Percentiles rank a stretch among this genome's conserved stretches.
phyloP scores from a whole-genome alignment of 2,888 invertebrate genomes.

The Pegoplata infirma region DNA sequence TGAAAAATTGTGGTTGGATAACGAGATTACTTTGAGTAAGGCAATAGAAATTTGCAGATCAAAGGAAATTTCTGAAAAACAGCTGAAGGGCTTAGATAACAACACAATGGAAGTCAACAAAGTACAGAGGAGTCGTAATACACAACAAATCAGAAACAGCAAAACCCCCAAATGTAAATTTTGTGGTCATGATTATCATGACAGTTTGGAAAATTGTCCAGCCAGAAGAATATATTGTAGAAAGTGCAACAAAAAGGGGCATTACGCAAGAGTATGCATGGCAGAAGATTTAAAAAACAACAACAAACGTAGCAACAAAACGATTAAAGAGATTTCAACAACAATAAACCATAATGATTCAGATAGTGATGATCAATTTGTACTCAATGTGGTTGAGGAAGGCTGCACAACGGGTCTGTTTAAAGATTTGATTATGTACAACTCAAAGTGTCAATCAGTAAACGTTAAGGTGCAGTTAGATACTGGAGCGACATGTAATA shows the following conservation, averaged over 20 bases:
- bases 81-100: not conserved
- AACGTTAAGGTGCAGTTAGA: not conserved
- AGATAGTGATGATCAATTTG: not conserved
- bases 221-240: conserved; percentile 7
- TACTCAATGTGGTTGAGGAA: not conserved
- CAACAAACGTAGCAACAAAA: not conserved
- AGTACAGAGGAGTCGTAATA: not conserved
- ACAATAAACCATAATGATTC: not conserved
- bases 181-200: conserved; percentile 27
- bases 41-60: conserved; percentile 22
- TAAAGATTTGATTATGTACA: not conserved
- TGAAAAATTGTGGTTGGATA: conserved; percentile 32
- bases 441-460: not conserved
- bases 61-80: conserved; percentile 19
- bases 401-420: not conserved
- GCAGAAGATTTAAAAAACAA: not conserved
- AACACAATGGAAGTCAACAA: not conserved
- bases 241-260: conserved; percentile 29
- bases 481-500: no score
- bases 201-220: conserved; percentile 13
- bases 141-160: not conserved
- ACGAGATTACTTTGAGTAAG: conserved; percentile 6
- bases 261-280: conserved; percentile 18
- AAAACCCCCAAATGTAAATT: conserved; percentile 14
- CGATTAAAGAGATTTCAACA: not conserved